Evolutionary conservation across 2,797 vertebrate species (phyloP).

Genomic region (Thamnophis elegans): DNA sequence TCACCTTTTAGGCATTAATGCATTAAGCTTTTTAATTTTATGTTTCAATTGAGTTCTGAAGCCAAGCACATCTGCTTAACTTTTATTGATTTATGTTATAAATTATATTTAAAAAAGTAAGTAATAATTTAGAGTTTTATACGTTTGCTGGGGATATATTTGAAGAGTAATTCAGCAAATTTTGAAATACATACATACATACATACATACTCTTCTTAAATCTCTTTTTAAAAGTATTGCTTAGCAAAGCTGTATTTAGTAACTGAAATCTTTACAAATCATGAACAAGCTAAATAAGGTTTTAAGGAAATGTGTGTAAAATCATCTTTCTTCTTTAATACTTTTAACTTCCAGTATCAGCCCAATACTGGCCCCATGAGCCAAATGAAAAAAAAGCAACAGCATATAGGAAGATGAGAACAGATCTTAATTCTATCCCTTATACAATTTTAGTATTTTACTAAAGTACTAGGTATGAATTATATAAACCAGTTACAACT

Average conservation of each 20-base stretch:
- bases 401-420: background rate
- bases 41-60: background rate
- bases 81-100: background rate
- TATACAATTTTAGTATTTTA: background rate
- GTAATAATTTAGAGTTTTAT: background rate
- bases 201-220: constrained; percentile 5
- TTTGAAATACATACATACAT: background rate
- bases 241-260: background rate
- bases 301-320: background rate
- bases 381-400: background rate
- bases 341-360: background rate
- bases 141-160: background rate
- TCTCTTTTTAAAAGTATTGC: background rate
- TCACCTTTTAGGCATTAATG: background rate
- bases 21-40: background rate
- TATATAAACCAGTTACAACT: background rate
- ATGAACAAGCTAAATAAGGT: background rate
- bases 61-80: background rate
- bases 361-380: background rate
- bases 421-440: background rate
- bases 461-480: background rate
- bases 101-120: background rate
- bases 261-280: background rate
- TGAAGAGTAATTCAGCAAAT: background rate
- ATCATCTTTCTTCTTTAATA: background rate